A percentile compares a stretch with the other conserved stretches of the same genome.
These are phyloP conservation scores for Notamacropus eugenii DNA, from an alignment of 2,797 vertebrate species.

Conservation along the genomic window DNA sequence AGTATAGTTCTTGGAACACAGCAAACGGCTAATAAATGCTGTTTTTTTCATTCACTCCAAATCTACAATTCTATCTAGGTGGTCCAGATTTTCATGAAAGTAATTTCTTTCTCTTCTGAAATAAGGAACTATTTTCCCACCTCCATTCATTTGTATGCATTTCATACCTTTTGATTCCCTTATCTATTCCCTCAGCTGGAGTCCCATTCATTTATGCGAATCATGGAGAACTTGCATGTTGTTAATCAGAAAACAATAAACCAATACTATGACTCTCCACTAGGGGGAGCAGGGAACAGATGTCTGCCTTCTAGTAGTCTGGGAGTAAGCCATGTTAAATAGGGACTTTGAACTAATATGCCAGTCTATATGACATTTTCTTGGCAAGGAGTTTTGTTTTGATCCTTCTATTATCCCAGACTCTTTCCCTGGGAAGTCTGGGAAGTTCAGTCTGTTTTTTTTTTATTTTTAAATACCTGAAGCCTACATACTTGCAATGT, in stretches of 20 bases:
- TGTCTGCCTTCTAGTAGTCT: not conserved
- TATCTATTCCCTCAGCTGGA: not conserved
- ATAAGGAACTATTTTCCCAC: not conserved
- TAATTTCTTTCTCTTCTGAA: not conserved
- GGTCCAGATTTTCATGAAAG: not conserved
- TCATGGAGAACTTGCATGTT: not conserved
- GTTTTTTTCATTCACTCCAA: not conserved
- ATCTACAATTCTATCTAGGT: not conserved
- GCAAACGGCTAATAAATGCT: not conserved
- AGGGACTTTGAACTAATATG: slow-evolving; percentile 1
- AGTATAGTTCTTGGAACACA: not conserved
- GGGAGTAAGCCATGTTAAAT: not conserved
- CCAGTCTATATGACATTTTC: not conserved
- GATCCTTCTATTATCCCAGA: not conserved
- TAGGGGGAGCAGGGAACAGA: not conserved
- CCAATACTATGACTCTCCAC: not conserved
- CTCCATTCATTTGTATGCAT: not conserved
- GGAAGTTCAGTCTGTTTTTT: not conserved
- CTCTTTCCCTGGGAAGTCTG: slow-evolving; percentile 1
- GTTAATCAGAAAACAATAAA: not conserved
- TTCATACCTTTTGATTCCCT: not conserved
- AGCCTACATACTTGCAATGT: not conserved
- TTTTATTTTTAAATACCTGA: not conserved
- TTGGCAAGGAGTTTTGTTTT: not conserved
- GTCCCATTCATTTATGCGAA: not conserved